Evolutionary conservation across 1,140 invertebrate species (phyloP).

Genomic region (Orius laevigatus): DNA sequence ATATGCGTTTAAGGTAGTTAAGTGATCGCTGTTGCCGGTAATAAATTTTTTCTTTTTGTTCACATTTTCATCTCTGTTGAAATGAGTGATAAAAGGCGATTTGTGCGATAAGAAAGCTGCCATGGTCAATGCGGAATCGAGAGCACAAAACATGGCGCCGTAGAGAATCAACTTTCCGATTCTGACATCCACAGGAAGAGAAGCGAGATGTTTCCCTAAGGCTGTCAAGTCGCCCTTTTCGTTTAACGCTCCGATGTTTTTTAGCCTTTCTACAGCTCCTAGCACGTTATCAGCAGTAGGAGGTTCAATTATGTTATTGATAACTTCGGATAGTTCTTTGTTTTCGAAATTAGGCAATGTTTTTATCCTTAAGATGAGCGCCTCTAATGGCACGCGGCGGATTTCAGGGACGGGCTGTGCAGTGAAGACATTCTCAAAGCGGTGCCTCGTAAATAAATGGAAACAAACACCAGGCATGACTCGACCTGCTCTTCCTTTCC

Average conservation of each 20-base stretch:
- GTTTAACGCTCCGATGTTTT: slow-evolving; percentile 78
- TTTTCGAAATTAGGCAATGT: slow-evolving; percentile 52
- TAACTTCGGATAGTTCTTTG: slow-evolving; percentile 45
- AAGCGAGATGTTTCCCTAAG: slow-evolving; percentile 72
- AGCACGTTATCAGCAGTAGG: slow-evolving; percentile 58
- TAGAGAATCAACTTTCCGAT: slow-evolving; percentile 12
- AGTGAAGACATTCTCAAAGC: slow-evolving; percentile 40
- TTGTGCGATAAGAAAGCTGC: slow-evolving; percentile 77
- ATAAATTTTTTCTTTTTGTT: slow-evolving; percentile 57
- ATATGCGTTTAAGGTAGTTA: slow-evolving; percentile 62
- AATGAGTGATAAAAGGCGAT: slow-evolving; percentile 60
- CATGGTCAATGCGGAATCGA: slow-evolving; percentile 86
- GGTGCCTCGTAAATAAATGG: slow-evolving; percentile 57
- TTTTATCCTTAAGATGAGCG: slow-evolving; percentile 75
- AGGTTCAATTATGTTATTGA: slow-evolving; percentile 61
- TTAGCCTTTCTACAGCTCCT: slow-evolving; percentile 53
- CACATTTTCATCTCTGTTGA: slow-evolving; percentile 54
- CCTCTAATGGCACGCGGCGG: slow-evolving; percentile 66
- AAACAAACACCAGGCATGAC: slow-evolving; percentile 73
- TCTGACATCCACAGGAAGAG: slow-evolving; percentile 73
- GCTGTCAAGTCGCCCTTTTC: slow-evolving; percentile 61
- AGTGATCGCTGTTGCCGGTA: slow-evolving; percentile 58
- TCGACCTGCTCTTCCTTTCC: slow-evolving; percentile 73
- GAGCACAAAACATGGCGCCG: slow-evolving; percentile 75
- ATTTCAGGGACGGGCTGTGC: slow-evolving; percentile 69